A percentile compares a stretch with the other conserved stretches of the same genome.
These are phyloP conservation scores for Diarsia mendica DNA, from an alignment of 2,888 invertebrate species.

Conservation along the genomic window DNA sequence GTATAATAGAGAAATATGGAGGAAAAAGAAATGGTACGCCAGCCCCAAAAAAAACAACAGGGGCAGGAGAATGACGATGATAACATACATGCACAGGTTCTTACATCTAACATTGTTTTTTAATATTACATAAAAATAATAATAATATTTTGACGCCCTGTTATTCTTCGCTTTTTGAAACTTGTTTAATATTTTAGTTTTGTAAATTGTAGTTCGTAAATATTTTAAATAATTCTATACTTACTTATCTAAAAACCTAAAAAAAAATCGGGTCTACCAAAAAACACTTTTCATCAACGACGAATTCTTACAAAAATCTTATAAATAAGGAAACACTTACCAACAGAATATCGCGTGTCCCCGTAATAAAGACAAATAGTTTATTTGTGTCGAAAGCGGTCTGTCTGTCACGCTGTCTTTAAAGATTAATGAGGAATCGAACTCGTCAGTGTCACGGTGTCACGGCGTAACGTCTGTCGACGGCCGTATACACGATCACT, in stretches of 20 bases:
- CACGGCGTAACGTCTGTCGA: constrained; percentile 9
- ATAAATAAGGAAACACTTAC: constrained; percentile 4
- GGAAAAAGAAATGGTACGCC: not conserved
- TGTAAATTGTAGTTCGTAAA: no score
- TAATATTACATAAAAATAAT: no score
- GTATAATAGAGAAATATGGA: not conserved
- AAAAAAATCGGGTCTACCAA: no score
- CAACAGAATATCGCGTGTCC: constrained; percentile 7
- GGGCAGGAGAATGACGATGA: not conserved
- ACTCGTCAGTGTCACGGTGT: constrained; percentile 9
- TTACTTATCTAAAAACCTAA: no score
- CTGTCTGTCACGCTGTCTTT: constrained; percentile 23
- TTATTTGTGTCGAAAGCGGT: constrained; percentile 20
- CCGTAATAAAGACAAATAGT: constrained; percentile 25
- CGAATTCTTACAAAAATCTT: not conserved
- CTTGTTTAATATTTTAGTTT: no score
- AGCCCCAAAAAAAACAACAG: not conserved
- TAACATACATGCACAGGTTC: not conserved
- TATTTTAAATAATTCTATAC: no score
- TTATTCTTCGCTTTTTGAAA: no score
- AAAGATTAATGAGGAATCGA: constrained; percentile 47
- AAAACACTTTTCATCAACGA: not conserved
- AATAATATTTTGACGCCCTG: not conserved
- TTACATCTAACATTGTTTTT: not conserved
- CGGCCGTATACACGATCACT: not conserved